Conservation (phyloP, 2,888 invertebrate genomes). For the Spodoptera exigua region DNA sequence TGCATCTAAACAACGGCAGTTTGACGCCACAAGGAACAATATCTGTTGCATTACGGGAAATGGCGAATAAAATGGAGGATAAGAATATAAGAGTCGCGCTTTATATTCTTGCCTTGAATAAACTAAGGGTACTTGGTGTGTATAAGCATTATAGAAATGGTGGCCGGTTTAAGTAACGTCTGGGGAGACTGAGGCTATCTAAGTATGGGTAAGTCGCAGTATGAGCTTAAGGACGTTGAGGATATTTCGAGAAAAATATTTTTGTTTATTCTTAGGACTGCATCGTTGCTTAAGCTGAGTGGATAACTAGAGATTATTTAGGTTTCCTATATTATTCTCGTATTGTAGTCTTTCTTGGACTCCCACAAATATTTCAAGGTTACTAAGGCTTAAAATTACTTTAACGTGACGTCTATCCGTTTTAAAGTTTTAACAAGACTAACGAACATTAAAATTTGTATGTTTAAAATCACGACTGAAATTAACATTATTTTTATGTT, state of each 20-base stretch:
- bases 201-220: conserved; percentile 8
- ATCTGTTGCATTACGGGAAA: conserved; percentile 4
- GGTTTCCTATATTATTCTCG: too few relatives aligned
- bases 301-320: too few relatives aligned
- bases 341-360: too few relatives aligned
- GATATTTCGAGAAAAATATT: neutral
- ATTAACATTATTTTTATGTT: too few relatives aligned
- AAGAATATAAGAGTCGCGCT: conserved; percentile 43
- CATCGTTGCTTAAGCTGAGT: too few relatives aligned
- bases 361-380: too few relatives aligned
- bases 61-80: conserved; percentile 32
- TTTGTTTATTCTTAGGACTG: too few relatives aligned
- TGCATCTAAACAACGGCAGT: conserved; percentile 11
- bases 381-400: too few relatives aligned
- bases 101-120: conserved; percentile 35
- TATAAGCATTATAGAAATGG: conserved; percentile 48
- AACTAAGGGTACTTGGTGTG: conserved; percentile 25
- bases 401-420: too few relatives aligned
- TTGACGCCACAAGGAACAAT: conserved; percentile 11
- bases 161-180: conserved; percentile 29
- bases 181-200: conserved; percentile 24
- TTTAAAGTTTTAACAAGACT: too few relatives aligned
- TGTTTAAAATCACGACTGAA: too few relatives aligned
- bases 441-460: too few relatives aligned
- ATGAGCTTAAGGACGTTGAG: neutral